Base-by-base conservation (phyloP, 2,888 invertebrate species). In the Crematogaster levior region DNA sequence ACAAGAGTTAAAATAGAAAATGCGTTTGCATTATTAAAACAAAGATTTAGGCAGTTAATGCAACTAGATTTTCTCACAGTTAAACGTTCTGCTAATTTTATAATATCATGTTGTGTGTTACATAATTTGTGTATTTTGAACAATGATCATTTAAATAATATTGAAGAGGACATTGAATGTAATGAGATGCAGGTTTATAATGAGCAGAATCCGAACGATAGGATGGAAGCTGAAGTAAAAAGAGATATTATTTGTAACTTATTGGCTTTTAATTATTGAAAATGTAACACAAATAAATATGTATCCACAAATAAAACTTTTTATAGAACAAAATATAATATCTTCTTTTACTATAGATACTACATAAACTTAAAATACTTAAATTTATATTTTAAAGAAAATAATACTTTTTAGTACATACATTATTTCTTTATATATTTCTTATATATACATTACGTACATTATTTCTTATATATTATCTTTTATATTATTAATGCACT, bases 21-120 rank as follows among this genome's bases (percentile, higher is more conserved):
- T 61, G 24, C 74, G 2, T 75, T 75, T 48, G 74, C 24, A 15
- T 75, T 75, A 63, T 61, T 75, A 21, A 75, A 75, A 63, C 30
- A 43, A 43, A 30, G 34, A 48, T 75, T 75, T 34, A 27, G 61
- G 24, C 43, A 75, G 21, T 10, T 75, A 46, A 61, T 58, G n/a
- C 24, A 15, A 58, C 5, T 73, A 27, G 56, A 73, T 7, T 73
- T 58, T 30, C 0, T 58, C 2, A 73, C 72, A 1, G 72, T 73
- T 58, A 10, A 18, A 56, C 15, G 53, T 24, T 56, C 15, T 9
- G 27, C 27, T 58, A 56, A 40, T 58, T 73, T 73, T 40, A 73
- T 73, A 43, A 70, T 70, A 21, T 56, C 58, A 1, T 73, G 56
- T 43, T 73, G 46, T n/a, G 66, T 66, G 15, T 30, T 66, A 30